These are phyloP conservation scores for Staurois parvus DNA, from an alignment of 2,797 vertebrate genomes.

Conservation along the genomic window DNA sequence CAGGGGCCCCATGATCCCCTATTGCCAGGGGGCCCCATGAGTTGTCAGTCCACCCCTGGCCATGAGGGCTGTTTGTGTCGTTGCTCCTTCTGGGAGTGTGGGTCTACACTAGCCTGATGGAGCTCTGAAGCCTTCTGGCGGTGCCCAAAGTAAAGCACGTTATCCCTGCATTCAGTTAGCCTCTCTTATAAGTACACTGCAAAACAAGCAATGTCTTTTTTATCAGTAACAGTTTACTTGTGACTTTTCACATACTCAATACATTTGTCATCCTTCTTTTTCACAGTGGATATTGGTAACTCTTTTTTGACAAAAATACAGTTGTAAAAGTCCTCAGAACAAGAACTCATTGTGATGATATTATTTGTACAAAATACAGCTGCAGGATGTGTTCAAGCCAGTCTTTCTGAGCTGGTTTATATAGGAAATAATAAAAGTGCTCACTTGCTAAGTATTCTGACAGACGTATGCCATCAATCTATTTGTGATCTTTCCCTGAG, in stretches of 20 bases:
- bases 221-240: too few relatives aligned
- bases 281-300: neutral
- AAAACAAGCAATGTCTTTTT: neutral
- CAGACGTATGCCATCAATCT: too few relatives aligned
- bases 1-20: too few relatives aligned
- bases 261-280: neutral
- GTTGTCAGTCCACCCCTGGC: too few relatives aligned
- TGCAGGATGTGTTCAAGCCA: neutral
- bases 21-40: too few relatives aligned
- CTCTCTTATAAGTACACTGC: neutral
- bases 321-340: neutral
- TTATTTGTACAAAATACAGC: neutral
- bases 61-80: too few relatives aligned
- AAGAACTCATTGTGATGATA: neutral
- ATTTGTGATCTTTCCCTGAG: neutral
- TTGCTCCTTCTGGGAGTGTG: too few relatives aligned
- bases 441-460: neutral
- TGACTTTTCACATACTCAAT: neutral
- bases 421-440: neutral
- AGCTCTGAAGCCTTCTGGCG: too few relatives aligned
- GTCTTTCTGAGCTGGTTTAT: neutral
- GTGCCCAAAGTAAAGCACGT: too few relatives aligned
- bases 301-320: neutral
- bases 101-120: too few relatives aligned
- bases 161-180: too few relatives aligned